Evolutionary conservation across 2,888 invertebrate genomes (phyloP), one percentile per base, ranked within the genome.

Genomic region (Phengaris alcon): DNA sequence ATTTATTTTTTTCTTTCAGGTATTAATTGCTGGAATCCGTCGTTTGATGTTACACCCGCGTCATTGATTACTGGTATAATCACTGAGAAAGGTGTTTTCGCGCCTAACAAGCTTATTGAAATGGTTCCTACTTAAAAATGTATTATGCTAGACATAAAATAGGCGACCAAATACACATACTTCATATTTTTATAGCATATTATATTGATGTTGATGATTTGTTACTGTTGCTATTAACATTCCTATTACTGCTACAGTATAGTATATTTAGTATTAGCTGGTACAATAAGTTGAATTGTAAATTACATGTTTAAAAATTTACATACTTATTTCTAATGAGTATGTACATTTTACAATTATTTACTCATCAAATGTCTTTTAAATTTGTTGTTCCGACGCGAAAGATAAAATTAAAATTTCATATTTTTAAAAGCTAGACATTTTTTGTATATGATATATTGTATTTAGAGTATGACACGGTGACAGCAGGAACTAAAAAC

Each of bases 21-120:
- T 75, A 98, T 99, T 75, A 94, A 95, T 75, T 98, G 98, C 86
- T 99, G 99, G 99, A 99, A 99, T 94, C 99, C 99, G 74, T 97
- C 99, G 0, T 99, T 99, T 89, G 99, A 99, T 90, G 97, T 99
- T 0, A 99, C 99, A 5, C 99, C 99, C 48, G 97, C 98, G 0
- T 92, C 94, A 22, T 94, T 99, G 54, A 99, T 99, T 79, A 97
- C 97, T 76, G 98, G 96, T 35, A 98, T 99, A 79, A 97, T 99
- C 55, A 99, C 99, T 10, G 99, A 99, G 89, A 95, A 95, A 81
- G 99, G 99, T 15, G 97, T 98, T 2, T 98, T 96, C 84, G 87
- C 91, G 78, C 97, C 98, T 6, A 86, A 92, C 70, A 88, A 87
- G 79, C 82, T 94, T 64, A 86, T 84, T 75, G 86, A 90, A 79